Evolutionary conservation across 92 coral and sea anemone species (phyloP).

Genomic region (Bergia puertoricense): DNA sequence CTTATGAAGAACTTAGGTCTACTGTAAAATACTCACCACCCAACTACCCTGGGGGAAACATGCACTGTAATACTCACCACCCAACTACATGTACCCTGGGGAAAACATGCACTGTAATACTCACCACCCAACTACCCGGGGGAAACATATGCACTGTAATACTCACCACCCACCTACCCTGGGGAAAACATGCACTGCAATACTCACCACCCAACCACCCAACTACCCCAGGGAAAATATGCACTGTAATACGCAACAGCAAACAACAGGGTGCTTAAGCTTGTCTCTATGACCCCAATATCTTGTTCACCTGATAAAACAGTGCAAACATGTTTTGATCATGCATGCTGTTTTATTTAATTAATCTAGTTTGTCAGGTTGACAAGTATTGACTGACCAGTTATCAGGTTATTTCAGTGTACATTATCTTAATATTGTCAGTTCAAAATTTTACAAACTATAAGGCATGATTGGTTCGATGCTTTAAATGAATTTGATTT

Average conservation of each 20-base stretch:
- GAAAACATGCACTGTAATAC: background rate
- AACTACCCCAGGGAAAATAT: background rate
- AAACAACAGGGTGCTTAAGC: slow-evolving; percentile 17
- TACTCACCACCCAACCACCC: no score
- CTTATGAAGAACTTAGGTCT: background rate
- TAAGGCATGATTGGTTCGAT: no score
- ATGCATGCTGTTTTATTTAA: background rate
- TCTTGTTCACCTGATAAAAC: slow-evolving; percentile 33
- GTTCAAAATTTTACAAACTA: background rate
- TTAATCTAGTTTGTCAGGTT: background rate
- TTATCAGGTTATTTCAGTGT: background rate
- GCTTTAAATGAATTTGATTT: no score
- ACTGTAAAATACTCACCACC: background rate
- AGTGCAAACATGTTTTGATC: background rate
- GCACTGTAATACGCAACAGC: slow-evolving; percentile 25
- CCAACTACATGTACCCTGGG: background rate
- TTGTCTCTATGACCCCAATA: slow-evolving; percentile 20
- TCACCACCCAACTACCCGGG: slow-evolving; percentile 9
- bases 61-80: no score
- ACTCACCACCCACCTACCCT: no score
- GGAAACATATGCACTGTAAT: no score
- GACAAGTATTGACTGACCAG: no score
- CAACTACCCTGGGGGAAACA: no score
- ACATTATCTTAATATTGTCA: background rate
- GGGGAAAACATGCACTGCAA: no score